Percentiles rank a stretch among this genome's conserved stretches.
Conservation (phyloP, 2,888 invertebrate genomes). For the Glyphotaelius pellucidus region DNA sequence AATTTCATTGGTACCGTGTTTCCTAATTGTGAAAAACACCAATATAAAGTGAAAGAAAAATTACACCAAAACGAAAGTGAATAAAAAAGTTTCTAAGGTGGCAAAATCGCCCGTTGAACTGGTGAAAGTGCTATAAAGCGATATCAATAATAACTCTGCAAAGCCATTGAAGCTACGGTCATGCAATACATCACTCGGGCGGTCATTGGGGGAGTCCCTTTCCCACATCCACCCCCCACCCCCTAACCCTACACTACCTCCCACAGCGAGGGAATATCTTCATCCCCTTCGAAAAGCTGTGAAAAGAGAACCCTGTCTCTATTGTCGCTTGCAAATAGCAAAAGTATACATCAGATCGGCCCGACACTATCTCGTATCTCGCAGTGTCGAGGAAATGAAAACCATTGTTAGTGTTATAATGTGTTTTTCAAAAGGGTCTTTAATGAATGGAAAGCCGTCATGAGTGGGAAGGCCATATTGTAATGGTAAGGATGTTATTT, state of each 20-base stretch:
- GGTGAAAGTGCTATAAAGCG: slow-evolving; percentile 56
- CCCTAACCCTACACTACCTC: neutral
- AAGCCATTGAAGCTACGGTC: slow-evolving; percentile 54
- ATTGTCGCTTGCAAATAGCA: slow-evolving; percentile 40
- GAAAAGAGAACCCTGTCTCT: slow-evolving; percentile 40
- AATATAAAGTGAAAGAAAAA: neutral
- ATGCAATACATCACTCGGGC: slow-evolving; percentile 54
- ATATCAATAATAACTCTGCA: slow-evolving; percentile 61
- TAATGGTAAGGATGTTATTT: slow-evolving; percentile 34
- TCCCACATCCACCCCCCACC: neutral
- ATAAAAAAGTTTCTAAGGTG: slow-evolving; percentile 22
- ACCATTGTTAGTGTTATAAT: slow-evolving; percentile 36
- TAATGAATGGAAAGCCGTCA: slow-evolving; percentile 34
- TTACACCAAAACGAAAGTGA: neutral
- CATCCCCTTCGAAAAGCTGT: slow-evolving; percentile 41
- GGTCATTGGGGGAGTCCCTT: slow-evolving; percentile 48
- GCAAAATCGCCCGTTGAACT: slow-evolving; percentile 30
- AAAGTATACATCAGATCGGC: slow-evolving; percentile 38
- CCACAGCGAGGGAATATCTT: slow-evolving; percentile 45
- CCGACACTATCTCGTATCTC: slow-evolving; percentile 26
- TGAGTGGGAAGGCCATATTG: neutral
- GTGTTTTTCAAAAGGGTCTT: slow-evolving; percentile 27
- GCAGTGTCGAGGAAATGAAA: slow-evolving; percentile 39
- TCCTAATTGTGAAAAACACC: neutral
- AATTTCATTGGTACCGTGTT: neutral